phyloP scores from a whole-genome alignment of 1,140 invertebrate species.

The Drosophila erecta region DNA sequence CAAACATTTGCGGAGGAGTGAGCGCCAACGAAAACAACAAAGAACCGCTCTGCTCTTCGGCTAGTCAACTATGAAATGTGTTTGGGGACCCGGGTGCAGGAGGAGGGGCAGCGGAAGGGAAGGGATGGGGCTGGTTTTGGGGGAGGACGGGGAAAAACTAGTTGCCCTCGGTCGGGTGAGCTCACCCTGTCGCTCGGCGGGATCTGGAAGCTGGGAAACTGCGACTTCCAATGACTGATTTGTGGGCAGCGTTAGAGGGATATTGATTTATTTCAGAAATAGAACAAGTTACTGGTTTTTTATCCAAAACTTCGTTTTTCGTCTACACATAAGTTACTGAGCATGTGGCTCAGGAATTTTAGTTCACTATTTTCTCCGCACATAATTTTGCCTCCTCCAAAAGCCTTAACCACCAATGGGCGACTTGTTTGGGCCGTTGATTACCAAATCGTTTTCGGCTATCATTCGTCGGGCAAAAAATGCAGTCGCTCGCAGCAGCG shows the following conservation, averaged over 20 bases:
- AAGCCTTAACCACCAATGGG: slow-evolving; percentile 9
- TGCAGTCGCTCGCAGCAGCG: slow-evolving; percentile 13
- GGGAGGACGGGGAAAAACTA: slow-evolving; percentile 54
- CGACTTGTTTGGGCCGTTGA: slow-evolving; percentile 52
- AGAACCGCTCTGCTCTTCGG: slow-evolving; percentile 35
- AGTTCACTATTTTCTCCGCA: no score
- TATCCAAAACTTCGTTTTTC: background rate
- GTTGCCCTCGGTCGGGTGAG: slow-evolving; percentile 66
- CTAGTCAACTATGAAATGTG: slow-evolving; percentile 32
- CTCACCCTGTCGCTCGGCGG: slow-evolving; percentile 52
- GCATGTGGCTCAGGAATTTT: background rate
- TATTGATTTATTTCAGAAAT: no score
- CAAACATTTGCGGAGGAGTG: slow-evolving; percentile 67
- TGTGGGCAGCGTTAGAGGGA: slow-evolving; percentile 42
- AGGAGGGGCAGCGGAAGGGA: slow-evolving; percentile 4
- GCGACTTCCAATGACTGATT: slow-evolving; percentile 57
- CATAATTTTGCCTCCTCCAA: background rate
- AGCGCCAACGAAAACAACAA: slow-evolving; percentile 29
- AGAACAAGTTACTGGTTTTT: no score
- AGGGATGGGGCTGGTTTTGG: slow-evolving; percentile 25
- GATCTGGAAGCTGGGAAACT: slow-evolving; percentile 41
- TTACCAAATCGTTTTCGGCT: slow-evolving; percentile 65
- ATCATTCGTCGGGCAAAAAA: slow-evolving; percentile 73
- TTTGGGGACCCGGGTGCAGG: background rate
- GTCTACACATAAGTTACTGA: no score